These are phyloP conservation scores for Melanchra persicariae DNA, from an alignment of 2,888 invertebrate species.

Conservation along the genomic window DNA sequence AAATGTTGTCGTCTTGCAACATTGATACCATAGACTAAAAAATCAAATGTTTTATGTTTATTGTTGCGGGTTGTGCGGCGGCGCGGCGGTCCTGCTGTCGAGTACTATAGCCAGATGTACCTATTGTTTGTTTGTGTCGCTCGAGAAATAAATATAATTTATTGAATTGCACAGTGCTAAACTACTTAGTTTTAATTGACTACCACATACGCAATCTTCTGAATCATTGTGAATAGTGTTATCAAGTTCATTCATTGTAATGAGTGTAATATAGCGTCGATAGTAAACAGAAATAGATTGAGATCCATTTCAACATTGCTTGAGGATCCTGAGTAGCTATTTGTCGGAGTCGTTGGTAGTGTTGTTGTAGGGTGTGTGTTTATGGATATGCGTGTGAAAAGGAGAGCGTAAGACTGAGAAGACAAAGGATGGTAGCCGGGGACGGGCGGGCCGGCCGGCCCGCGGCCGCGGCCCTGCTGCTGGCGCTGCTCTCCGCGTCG, in stretches of 20 bases:
- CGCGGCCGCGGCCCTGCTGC: conserved; percentile 58
- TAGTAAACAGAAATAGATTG: conserved; percentile 61
- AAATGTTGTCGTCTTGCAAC: conserved; percentile 17
- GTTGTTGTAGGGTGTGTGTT: conserved; percentile 1
- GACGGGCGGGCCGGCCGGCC: conserved; percentile 47
- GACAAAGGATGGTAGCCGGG: conserved; percentile 56
- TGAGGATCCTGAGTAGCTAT: background rate
- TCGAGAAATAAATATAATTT: conserved; percentile 18
- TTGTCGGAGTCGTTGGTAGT: conserved; percentile 5
- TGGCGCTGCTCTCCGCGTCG: conserved; percentile 52
- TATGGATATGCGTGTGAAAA: conserved; percentile 15
- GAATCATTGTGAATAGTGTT: conserved; percentile 23
- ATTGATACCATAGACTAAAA: conserved; percentile 27
- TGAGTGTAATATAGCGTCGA: conserved; percentile 41
- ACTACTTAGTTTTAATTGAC: conserved; percentile 19
- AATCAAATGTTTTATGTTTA: conserved; percentile 30
- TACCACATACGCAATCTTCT: background rate
- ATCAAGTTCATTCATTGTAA: conserved; percentile 42
- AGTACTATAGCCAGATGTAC: background rate
- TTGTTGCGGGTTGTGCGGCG: conserved; percentile 27
- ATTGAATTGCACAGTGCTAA: conserved; percentile 11
- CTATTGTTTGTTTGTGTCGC: conserved; percentile 41
- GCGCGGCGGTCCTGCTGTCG: background rate
- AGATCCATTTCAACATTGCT: conserved; percentile 28
- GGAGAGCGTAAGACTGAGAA: conserved; percentile 43